Evolutionary conservation across 2,113 vertebrate genomes (phyloP).

Genomic region (Cyanistes caeruleus): DNA sequence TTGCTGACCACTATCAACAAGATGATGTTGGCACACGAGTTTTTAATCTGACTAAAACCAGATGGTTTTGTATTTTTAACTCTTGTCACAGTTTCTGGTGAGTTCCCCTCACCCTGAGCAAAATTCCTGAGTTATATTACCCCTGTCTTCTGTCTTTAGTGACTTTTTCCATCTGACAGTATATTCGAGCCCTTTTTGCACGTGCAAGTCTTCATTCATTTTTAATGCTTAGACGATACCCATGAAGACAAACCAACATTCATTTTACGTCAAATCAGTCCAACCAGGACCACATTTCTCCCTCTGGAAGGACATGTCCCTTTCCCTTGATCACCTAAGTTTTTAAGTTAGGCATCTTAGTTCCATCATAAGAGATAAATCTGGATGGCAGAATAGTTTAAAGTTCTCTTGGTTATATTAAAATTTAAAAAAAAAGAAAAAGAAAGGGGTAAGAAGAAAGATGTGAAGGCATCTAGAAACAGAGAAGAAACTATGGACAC

Average conservation of each 20-base stretch:
- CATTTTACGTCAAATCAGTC: neutral
- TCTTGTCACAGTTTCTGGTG: neutral
- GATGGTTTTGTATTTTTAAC: neutral
- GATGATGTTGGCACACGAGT: neutral
- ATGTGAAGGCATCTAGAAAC: neutral
- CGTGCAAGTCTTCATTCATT: neutral
- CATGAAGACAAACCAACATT: neutral
- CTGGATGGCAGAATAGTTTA: neutral
- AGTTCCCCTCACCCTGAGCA: neutral
- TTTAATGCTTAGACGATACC: neutral
- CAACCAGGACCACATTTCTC: neutral
- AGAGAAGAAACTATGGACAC: neutral
- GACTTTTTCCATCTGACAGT: neutral
- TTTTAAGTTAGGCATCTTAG: neutral
- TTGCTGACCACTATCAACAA: neutral
- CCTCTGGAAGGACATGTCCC: neutral
- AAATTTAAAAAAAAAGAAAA: neutral
- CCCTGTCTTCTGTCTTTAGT: neutral
- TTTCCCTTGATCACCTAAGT: neutral
- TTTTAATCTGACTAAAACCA: neutral
- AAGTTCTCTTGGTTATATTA: neutral
- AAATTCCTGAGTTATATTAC: neutral
- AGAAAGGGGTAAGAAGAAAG: fast-evolving
- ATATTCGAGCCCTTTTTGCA: neutral
- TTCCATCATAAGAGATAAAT: neutral